Conservation (phyloP, 2,888 invertebrate species). For the Nomada fabriciana region DNA sequence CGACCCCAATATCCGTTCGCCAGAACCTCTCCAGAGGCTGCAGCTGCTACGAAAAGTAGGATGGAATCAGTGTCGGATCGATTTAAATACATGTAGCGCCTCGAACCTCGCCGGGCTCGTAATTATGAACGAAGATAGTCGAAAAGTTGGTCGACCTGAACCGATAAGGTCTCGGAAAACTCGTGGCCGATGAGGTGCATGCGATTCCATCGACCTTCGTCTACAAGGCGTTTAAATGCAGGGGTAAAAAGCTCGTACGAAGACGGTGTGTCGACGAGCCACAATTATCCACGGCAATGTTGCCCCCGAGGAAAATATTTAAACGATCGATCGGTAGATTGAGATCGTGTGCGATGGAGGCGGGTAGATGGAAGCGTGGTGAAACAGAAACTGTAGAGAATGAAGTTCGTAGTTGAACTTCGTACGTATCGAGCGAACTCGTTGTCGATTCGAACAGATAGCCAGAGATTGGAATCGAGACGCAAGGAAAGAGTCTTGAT, state of each 20-base stretch:
- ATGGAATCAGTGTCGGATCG: slow-evolving; percentile 33
- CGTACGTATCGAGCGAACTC: neutral
- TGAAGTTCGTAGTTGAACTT: neutral
- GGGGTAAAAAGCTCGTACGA: neutral
- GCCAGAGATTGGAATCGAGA: neutral
- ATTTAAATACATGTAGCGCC: slow-evolving; percentile 17
- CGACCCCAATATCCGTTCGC: slow-evolving; percentile 57
- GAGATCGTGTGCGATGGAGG: neutral
- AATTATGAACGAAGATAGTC: slow-evolving; percentile 52
- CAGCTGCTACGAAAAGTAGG: slow-evolving; percentile 21
- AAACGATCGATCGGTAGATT: slow-evolving; percentile 10
- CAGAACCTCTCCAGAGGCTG: slow-evolving; percentile 25
- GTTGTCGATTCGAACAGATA: slow-evolving; percentile 8
- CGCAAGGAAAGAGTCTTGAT: slow-evolving; percentile 11
- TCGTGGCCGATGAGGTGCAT: slow-evolving; percentile 25
- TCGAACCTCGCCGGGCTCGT: slow-evolving; percentile 25
- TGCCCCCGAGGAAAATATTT: slow-evolving; percentile 9
- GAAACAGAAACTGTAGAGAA: neutral
- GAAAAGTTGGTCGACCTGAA: slow-evolving; percentile 41
- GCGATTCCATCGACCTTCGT: slow-evolving; percentile 24
- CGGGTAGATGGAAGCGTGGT: neutral
- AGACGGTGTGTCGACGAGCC: neutral
- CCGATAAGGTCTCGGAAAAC: slow-evolving; percentile 35
- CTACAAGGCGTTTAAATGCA: neutral
- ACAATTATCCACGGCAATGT: slow-evolving; percentile 9